phyloP scores from a whole-genome alignment of 64 coral and sea anemone genomes.

The Porites australiensis region DNA sequence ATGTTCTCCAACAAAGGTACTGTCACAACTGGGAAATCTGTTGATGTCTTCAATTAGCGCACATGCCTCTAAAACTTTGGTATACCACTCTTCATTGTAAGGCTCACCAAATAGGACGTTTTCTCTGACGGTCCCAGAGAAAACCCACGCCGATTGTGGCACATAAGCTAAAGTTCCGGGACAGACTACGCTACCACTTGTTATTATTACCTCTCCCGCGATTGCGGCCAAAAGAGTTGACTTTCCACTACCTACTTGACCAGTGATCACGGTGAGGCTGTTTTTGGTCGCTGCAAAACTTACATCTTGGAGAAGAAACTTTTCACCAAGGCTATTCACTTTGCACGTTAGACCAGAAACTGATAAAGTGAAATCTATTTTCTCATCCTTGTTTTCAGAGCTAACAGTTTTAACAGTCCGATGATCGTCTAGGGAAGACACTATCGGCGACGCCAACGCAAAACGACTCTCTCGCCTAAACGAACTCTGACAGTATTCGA shows the following conservation, averaged over 20 bases:
- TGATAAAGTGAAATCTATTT: neutral
- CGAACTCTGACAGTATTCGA: neutral
- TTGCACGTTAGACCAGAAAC: constrained; percentile 32
- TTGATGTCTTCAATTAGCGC: constrained; percentile 44
- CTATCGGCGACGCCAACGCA: too few relatives aligned
- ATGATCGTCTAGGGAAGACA: too few relatives aligned
- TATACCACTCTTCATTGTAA: constrained; percentile 30
- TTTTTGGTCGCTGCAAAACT: constrained; percentile 6
- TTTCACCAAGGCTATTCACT: neutral
- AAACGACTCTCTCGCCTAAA: neutral
- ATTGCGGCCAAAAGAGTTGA: constrained; percentile 62
- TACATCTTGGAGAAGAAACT: constrained; percentile 22
- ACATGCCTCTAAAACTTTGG: constrained; percentile 39
- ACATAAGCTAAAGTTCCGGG: constrained; percentile 60
- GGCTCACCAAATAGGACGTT: constrained; percentile 63
- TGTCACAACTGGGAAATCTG: constrained; percentile 44
- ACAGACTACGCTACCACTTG: constrained; percentile 2
- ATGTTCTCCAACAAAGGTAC: constrained; percentile 41
- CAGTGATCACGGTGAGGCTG: constrained; percentile 45
- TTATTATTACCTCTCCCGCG: constrained; percentile 40
- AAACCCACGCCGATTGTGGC: constrained; percentile 63
- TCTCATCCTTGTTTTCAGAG: neutral
- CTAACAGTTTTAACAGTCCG: too few relatives aligned
- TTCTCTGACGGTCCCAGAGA: constrained; percentile 66
- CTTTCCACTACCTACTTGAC: constrained; percentile 69